These are phyloP conservation scores for Lineus longissimus DNA, from an alignment of 1,140 invertebrate species.

Conservation along the genomic window DNA sequence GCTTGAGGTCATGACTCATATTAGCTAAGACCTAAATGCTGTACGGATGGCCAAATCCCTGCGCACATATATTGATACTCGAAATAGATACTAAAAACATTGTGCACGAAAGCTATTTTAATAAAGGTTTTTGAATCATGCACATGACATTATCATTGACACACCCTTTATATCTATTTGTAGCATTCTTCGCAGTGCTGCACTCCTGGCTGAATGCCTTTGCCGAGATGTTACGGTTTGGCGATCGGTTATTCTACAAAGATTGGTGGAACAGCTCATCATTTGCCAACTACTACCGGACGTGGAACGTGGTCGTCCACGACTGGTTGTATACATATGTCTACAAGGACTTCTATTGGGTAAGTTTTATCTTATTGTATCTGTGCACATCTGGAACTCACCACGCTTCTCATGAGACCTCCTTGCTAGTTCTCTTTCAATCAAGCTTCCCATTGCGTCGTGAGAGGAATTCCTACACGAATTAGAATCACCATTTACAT, in stretches of 20 bases:
- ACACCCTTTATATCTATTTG: constrained; percentile 4
- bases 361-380: constrained; percentile 35
- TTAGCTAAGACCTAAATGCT: too few species aligned
- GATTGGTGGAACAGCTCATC: constrained; percentile 92
- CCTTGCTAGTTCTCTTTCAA: neutral
- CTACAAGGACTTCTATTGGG: constrained; percentile 76
- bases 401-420: too few species aligned
- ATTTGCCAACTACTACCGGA: constrained; percentile 77
- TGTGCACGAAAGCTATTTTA: too few species aligned
- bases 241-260: constrained; percentile 66
- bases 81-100: too few species aligned
- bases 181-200: constrained; percentile 75
- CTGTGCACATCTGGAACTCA: neutral
- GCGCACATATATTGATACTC: too few species aligned
- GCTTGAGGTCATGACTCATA: too few species aligned
- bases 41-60: too few species aligned
- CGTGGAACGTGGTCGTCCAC: constrained; percentile 92
- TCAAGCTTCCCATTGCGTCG: neutral
- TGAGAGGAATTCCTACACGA: neutral
- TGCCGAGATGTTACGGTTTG: constrained; percentile 81
- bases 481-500: neutral
- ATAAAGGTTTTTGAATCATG: too few species aligned
- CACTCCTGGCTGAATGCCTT: constrained; percentile 87
- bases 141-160: too few species aligned
- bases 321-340: constrained; percentile 92